Evolutionary conservation across 2,113 vertebrate species (phyloP).

Genomic region (Leucoraja erinaceus): DNA sequence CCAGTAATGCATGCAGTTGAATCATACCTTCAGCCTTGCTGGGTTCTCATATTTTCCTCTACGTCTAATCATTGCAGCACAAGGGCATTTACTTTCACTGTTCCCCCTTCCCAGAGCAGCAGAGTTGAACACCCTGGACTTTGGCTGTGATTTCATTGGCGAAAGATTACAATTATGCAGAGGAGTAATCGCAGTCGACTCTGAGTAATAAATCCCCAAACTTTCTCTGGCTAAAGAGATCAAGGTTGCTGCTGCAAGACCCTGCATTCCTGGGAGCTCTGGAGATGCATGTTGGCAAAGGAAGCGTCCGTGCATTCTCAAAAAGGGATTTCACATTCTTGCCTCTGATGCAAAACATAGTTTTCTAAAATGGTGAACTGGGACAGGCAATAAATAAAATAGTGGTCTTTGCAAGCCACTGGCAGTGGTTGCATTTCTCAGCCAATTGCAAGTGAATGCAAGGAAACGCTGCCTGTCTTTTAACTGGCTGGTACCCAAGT

Average conservation of each 20-base stretch:
- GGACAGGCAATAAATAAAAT: not conserved
- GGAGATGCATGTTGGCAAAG: not conserved
- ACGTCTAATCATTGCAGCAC: no score
- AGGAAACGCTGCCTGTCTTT: not conserved
- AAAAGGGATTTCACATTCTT: not conserved
- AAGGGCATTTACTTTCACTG: not conserved
- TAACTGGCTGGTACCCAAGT: constrained; percentile 18
- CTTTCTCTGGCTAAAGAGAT: not conserved
- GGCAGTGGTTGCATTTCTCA: not conserved
- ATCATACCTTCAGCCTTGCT: not conserved
- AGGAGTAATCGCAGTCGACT: not conserved
- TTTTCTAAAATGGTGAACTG: not conserved
- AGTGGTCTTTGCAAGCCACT: not conserved
- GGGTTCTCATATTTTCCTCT: not conserved
- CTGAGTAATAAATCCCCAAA: not conserved
- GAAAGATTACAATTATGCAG: not conserved
- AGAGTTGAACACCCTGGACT: not conserved
- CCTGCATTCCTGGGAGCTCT: not conserved
- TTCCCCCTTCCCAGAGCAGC: not conserved
- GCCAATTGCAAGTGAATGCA: not conserved
- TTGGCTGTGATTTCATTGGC: not conserved
- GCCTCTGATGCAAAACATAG: not conserved
- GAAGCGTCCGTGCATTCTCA: not conserved
- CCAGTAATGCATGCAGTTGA: not conserved
- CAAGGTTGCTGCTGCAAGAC: not conserved